phyloP scores from a whole-genome alignment of 2,113 vertebrate genomes.

The Gambusia affinis region DNA sequence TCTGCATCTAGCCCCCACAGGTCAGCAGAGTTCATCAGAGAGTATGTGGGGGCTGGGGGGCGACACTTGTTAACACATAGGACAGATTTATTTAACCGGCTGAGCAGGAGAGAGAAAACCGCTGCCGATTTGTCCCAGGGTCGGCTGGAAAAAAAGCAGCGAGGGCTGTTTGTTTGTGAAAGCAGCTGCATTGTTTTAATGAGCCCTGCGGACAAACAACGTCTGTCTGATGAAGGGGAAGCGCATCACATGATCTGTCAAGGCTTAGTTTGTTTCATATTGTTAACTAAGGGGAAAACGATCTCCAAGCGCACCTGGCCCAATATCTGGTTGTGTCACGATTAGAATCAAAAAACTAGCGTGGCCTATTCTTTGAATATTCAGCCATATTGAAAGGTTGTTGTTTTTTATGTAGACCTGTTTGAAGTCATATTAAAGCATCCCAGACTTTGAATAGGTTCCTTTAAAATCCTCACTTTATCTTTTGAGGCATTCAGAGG shows the following conservation, averaged over 20 bases:
- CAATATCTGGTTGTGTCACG: no score
- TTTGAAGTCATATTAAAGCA: no score
- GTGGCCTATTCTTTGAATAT: no score
- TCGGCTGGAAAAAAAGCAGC: constrained; percentile 25
- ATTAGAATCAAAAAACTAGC: no score
- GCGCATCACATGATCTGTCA: background rate
- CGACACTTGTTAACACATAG: constrained; percentile 40
- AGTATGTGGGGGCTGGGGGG: background rate
- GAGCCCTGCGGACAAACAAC: background rate
- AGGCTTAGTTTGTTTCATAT: background rate
- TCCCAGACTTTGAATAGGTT: no score
- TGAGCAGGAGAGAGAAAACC: constrained; percentile 5
- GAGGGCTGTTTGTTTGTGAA: constrained; percentile 31
- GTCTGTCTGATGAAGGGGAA: background rate
- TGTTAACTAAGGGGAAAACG: no score
- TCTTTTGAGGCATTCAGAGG: no score
- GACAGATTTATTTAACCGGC: constrained; percentile 16
- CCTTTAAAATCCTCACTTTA: no score
- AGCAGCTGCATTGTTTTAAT: constrained; percentile 23
- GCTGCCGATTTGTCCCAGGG: constrained; percentile 36
- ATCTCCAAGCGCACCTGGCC: background rate
- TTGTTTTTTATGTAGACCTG: no score
- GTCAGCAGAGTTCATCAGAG: constrained; percentile 60
- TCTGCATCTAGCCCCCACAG: constrained; percentile 40
- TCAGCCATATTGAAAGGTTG: no score